phyloP scores from a whole-genome alignment of 2,113 vertebrate genomes.

The Perca schrenkii region DNA sequence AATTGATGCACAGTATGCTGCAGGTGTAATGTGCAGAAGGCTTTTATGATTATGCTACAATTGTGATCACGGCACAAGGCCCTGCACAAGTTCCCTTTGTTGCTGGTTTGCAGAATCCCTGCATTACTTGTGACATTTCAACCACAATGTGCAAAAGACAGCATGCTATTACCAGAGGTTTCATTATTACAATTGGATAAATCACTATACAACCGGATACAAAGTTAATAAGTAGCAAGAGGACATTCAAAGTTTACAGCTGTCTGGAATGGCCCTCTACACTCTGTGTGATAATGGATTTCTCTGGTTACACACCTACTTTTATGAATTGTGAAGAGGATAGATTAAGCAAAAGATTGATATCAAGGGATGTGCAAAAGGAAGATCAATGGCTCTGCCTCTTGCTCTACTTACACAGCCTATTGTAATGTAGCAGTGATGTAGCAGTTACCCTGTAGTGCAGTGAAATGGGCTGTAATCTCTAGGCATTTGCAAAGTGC shows the following conservation, averaged over 20 bases:
- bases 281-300: constrained; percentile 36
- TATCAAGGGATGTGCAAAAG: constrained; percentile 8
- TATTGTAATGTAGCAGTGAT: background rate
- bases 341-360: background rate
- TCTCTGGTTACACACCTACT: constrained; percentile 9
- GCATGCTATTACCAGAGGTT: background rate
- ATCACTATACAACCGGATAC: constrained; percentile 7
- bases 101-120: background rate
- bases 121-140: background rate
- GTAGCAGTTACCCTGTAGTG: background rate
- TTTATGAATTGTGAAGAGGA: constrained; percentile 26
- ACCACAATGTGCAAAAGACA: background rate
- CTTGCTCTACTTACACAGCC: background rate
- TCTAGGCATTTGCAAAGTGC: background rate
- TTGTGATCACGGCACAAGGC: background rate
- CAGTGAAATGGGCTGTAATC: constrained; percentile 8
- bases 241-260: constrained; percentile 24
- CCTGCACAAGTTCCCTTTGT: background rate
- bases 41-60: background rate
- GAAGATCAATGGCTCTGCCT: background rate
- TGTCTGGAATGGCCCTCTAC: constrained; percentile 13
- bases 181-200: constrained; percentile 11
- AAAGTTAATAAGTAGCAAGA: constrained; percentile 4
- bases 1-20: background rate
- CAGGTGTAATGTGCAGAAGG: background rate